Conservation (phyloP, 2,797 vertebrate genomes). For the Eremophila alpestris region DNA sequence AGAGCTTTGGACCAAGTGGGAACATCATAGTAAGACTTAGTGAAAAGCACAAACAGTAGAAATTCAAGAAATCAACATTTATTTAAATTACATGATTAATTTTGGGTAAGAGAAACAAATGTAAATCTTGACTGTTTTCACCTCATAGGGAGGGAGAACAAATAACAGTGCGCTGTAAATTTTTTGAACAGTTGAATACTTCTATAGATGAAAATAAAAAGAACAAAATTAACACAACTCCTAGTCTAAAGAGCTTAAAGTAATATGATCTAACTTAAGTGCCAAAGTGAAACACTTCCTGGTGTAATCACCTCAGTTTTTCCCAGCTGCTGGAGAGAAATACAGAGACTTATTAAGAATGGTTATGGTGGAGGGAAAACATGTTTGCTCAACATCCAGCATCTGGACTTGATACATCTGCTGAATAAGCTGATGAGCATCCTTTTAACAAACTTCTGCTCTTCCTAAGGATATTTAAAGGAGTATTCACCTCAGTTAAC, state of each 20-base stretch:
- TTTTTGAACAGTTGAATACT: background rate
- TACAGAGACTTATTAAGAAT: background rate
- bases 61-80: background rate
- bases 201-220: background rate
- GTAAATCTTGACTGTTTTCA: background rate
- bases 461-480: background rate
- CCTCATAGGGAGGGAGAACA: background rate
- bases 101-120: background rate
- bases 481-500: background rate
- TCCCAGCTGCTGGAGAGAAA: background rate
- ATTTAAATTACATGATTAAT: background rate
- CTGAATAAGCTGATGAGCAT: background rate
- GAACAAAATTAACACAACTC: rapidly evolving
- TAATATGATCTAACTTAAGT: background rate
- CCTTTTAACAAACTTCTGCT: background rate
- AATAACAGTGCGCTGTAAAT: background rate
- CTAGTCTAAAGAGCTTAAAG: background rate
- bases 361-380: background rate
- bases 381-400: background rate
- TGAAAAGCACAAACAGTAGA: background rate
- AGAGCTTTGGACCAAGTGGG: background rate
- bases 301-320: background rate
- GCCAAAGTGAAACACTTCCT: background rate
- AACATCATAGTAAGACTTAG: background rate
- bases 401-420: background rate